phyloP scores from a whole-genome alignment of 2,113 vertebrate species.

The Pyxicephalus adspersus region DNA sequence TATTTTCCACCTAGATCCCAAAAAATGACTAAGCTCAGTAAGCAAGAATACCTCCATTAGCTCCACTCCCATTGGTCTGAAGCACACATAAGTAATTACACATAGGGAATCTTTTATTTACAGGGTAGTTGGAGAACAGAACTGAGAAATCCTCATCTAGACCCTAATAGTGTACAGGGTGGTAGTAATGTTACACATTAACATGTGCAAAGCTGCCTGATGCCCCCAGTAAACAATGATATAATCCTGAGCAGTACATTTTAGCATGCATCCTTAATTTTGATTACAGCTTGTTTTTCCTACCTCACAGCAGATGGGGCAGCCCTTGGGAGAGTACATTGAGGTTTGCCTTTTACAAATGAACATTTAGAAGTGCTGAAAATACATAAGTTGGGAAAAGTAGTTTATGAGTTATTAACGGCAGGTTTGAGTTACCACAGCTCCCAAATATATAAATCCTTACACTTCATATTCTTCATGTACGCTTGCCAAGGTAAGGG shows the following conservation, averaged over 20 bases:
- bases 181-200: no score
- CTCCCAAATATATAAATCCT: not conserved
- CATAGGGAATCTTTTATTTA: no score
- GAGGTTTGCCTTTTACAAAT: conserved; percentile 35
- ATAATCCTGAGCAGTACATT: conserved; percentile 34
- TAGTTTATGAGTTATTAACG: conserved; percentile 31
- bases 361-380: conserved; percentile 52
- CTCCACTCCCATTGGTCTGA: no score
- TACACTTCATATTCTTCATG: not conserved
- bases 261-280: conserved; percentile 45
- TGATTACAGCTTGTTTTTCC: conserved; percentile 42
- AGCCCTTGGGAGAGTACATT: conserved; percentile 37
- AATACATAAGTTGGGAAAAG: conserved; percentile 44
- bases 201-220: no score
- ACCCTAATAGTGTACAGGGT: no score
- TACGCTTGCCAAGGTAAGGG: not conserved
- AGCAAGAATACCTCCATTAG: no score
- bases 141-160: no score
- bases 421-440: conserved; percentile 2
- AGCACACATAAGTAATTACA: no score
- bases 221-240: not conserved
- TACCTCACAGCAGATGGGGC: conserved; percentile 44
- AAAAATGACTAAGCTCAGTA: no score
- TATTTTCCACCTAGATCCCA: no score
- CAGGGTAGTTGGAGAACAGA: no score